A percentile compares a stretch with the other conserved stretches of the same genome.
These are phyloP conservation scores for Natator depressus DNA, from an alignment of 2,113 vertebrate genomes.

Conservation along the genomic window DNA sequence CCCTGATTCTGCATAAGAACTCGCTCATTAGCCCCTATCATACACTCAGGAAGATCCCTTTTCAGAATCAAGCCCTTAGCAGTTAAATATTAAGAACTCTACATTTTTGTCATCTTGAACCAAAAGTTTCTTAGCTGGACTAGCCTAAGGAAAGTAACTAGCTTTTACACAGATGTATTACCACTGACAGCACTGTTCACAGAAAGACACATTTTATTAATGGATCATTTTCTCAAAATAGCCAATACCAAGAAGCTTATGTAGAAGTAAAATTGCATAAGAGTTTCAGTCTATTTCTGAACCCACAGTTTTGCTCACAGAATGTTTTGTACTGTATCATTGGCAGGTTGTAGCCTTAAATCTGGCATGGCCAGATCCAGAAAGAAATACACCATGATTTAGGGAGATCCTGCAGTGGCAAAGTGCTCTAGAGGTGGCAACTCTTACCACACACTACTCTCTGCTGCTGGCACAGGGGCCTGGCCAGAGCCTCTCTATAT, in stretches of 20 bases:
- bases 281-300: neutral
- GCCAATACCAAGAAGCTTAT: neutral
- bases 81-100: neutral
- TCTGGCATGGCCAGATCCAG: neutral
- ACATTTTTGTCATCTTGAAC: neutral
- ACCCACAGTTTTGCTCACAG: neutral
- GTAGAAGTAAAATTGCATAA: neutral
- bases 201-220: neutral
- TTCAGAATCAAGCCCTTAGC: neutral
- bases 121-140: neutral
- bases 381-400: neutral
- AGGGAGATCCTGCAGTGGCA: neutral
- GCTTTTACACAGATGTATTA: neutral
- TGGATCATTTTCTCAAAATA: neutral
- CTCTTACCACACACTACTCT: neutral
- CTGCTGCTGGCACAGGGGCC: neutral
- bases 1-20: neutral
- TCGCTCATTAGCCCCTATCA: neutral
- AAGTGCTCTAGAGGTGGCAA: neutral
- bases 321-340: neutral
- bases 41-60: neutral
- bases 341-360: neutral
- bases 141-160: neutral
- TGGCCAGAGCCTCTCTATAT: neutral
- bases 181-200: neutral